phyloP scores from a whole-genome alignment of 2,797 vertebrate species.

The Corythornis leucogaster region DNA sequence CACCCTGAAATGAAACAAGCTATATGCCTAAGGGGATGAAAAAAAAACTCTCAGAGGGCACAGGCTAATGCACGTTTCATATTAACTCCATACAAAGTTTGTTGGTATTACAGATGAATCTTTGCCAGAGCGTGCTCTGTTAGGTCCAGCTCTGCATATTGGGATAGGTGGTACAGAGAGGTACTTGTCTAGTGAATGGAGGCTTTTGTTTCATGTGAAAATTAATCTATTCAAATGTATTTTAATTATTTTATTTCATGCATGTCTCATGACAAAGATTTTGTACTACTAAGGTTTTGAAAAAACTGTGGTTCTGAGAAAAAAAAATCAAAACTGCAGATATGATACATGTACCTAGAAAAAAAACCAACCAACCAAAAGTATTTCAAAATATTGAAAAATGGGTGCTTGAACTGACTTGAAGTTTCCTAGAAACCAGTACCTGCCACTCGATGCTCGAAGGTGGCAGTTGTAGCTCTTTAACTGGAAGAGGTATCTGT shows the following conservation, averaged over 20 bases:
- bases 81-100: background rate
- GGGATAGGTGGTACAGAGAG: background rate
- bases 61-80: background rate
- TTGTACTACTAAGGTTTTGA: background rate
- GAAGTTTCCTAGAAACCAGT: background rate
- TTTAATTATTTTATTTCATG: background rate
- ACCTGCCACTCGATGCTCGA: background rate
- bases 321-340: background rate
- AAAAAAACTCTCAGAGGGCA: background rate
- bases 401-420: background rate
- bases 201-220: background rate
- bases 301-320: background rate
- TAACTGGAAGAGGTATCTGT: background rate
- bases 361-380: background rate
- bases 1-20: background rate
- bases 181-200: background rate
- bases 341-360: background rate
- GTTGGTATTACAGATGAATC: background rate
- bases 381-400: background rate
- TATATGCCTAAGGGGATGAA: background rate
- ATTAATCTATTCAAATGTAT: background rate
- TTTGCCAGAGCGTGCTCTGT: background rate
- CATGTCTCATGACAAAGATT: background rate
- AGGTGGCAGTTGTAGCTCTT: background rate
- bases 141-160: background rate